Evolutionary conservation across 2,113 vertebrate species (phyloP).

Genomic region (Paedocypris sp.): DNA sequence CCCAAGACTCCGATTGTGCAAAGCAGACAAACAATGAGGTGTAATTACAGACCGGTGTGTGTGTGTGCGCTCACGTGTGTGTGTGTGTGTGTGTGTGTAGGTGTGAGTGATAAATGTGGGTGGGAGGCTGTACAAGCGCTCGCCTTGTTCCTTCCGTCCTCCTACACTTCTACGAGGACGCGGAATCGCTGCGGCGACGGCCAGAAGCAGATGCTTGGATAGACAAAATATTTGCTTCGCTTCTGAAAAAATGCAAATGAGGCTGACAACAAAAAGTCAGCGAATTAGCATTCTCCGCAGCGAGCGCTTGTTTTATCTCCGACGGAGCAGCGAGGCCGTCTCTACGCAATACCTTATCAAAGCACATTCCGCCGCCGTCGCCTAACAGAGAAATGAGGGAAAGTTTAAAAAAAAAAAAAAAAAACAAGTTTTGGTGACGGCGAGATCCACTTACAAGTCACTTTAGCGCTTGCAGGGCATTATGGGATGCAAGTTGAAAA

Average conservation of each 20-base stretch:
- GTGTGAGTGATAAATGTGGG: not conserved
- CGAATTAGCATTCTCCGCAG: not conserved
- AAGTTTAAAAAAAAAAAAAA: not conserved
- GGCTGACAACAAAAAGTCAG: not conserved
- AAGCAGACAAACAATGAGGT: not conserved
- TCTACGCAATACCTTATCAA: constrained; percentile 14
- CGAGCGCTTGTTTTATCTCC: not conserved
- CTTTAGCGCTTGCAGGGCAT: not conserved
- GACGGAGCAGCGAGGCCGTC: not conserved
- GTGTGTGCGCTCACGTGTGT: not conserved
- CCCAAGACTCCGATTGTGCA: not conserved
- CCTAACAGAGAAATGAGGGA: not conserved
- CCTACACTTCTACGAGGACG: constrained; percentile 7
- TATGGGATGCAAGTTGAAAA: not conserved
- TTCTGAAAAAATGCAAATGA: not conserved
- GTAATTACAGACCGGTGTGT: constrained; percentile 13
- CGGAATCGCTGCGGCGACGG: not conserved
- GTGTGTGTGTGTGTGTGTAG: not conserved
- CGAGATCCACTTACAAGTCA: not conserved
- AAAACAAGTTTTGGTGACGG: not conserved
- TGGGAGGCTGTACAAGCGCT: not conserved
- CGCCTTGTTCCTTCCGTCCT: not conserved
- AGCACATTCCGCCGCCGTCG: not conserved
- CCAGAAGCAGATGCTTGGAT: not conserved
- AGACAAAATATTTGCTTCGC: not conserved